Evolutionary conservation across 2,113 vertebrate genomes (phyloP).

Genomic region (Agapornis roseicollis): DNA sequence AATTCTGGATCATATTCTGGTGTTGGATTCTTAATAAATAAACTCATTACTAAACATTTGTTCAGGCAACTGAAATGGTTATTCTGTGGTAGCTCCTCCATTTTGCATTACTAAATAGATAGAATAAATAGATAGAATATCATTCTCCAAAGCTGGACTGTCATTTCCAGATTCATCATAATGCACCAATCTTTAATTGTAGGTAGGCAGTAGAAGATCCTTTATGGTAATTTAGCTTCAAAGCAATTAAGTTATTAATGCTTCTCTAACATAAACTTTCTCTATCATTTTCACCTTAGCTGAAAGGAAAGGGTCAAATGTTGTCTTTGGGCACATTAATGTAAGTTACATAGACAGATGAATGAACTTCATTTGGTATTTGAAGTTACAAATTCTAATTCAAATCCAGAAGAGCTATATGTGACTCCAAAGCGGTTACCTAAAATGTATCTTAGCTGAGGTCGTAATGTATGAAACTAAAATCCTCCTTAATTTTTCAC

Average conservation of each 20-base stretch:
- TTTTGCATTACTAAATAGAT: background rate
- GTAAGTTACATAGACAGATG: background rate
- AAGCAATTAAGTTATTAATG: conserved; percentile 16
- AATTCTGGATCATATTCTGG: background rate
- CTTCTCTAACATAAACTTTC: background rate
- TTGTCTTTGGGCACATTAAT: background rate
- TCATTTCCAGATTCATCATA: background rate
- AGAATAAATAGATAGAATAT: background rate
- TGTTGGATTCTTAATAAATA: background rate
- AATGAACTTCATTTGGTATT: background rate
- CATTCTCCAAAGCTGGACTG: background rate
- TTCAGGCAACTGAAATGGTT: background rate
- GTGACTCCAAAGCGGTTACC: background rate
- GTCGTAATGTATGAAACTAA: background rate
- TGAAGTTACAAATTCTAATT: background rate
- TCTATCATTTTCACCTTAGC: background rate
- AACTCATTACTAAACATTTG: background rate
- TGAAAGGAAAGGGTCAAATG: background rate
- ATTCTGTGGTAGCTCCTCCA: background rate
- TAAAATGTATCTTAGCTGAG: background rate
- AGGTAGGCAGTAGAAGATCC: background rate
- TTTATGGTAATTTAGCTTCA: background rate
- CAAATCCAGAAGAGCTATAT: background rate
- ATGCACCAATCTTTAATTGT: background rate
- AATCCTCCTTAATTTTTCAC: background rate